These are phyloP conservation scores for Coptotermes formosanus DNA, from an alignment of 1,140 invertebrate genomes.

Conservation along the genomic window DNA sequence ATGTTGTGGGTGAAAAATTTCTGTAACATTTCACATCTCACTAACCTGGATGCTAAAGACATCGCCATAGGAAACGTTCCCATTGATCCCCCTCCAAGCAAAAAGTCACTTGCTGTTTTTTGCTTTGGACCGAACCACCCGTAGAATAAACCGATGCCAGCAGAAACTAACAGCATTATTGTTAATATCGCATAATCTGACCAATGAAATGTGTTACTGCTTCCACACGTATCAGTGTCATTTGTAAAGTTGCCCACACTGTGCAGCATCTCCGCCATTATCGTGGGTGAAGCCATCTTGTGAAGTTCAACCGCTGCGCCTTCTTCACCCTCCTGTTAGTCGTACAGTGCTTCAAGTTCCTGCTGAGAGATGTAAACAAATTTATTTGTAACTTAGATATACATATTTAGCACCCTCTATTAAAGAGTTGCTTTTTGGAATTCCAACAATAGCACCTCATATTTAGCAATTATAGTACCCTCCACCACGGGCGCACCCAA, in stretches of 20 bases:
- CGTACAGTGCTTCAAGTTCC: too few species aligned
- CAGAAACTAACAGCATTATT: constrained; percentile 68
- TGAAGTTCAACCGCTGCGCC: too few species aligned
- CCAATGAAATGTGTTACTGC: constrained; percentile 54
- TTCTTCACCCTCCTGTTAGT: too few species aligned
- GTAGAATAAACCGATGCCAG: constrained; percentile 78
- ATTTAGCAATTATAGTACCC: too few species aligned
- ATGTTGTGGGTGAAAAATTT: too few species aligned
- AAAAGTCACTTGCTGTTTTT: constrained; percentile 71
- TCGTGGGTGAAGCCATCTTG: neutral
- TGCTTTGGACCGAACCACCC: constrained; percentile 72
- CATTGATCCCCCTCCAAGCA: constrained; percentile 73
- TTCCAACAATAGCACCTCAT: too few species aligned
- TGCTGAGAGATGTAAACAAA: too few species aligned
- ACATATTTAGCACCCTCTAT: too few species aligned
- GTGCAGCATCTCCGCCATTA: neutral
- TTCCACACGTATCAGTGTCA: neutral
- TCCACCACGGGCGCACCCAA: too few species aligned
- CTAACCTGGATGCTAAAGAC: constrained; percentile 64
- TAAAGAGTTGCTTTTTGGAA: too few species aligned
- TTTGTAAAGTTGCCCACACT: neutral
- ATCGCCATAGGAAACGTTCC: constrained; percentile 75
- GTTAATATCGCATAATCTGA: constrained; percentile 69
- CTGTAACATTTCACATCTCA: neutral
- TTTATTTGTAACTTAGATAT: too few species aligned